phyloP scores from a whole-genome alignment of 2,797 vertebrate species.

The Sus cebifrons region DNA sequence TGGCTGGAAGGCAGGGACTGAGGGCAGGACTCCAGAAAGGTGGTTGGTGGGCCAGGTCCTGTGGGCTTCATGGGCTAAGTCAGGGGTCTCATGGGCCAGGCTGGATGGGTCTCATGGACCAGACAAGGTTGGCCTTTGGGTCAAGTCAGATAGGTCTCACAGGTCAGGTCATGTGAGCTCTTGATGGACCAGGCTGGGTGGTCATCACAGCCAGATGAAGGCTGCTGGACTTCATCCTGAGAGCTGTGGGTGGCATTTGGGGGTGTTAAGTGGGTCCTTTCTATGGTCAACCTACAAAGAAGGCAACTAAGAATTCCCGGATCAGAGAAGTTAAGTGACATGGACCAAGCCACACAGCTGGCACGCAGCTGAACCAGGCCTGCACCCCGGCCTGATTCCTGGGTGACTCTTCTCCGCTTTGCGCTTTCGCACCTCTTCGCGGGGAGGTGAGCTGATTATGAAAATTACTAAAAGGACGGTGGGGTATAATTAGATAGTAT shows the following conservation, averaged over 20 bases:
- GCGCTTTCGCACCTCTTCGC: background rate
- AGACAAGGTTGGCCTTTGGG: background rate
- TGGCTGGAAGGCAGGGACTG: background rate
- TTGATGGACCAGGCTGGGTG: background rate
- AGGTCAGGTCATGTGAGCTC: background rate
- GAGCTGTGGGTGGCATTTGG: background rate
- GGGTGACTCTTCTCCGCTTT: background rate
- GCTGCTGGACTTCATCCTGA: background rate
- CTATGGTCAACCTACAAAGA: background rate
- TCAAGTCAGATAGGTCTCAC: background rate
- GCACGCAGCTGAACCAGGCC: background rate
- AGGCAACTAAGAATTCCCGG: background rate
- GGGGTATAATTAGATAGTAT: background rate
- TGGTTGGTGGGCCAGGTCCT: background rate
- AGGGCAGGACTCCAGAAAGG: background rate
- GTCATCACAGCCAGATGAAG: background rate
- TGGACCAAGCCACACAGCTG: background rate
- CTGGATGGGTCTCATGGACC: background rate
- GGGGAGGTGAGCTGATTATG: background rate
- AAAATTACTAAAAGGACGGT: background rate
- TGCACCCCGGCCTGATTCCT: background rate
- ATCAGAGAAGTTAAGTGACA: too few relatives aligned
- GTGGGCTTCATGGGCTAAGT: background rate
- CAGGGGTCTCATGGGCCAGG: background rate
- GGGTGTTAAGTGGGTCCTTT: background rate